phyloP scores from a whole-genome alignment of 2,797 vertebrate genomes.

The Loris lydekkerianus region DNA sequence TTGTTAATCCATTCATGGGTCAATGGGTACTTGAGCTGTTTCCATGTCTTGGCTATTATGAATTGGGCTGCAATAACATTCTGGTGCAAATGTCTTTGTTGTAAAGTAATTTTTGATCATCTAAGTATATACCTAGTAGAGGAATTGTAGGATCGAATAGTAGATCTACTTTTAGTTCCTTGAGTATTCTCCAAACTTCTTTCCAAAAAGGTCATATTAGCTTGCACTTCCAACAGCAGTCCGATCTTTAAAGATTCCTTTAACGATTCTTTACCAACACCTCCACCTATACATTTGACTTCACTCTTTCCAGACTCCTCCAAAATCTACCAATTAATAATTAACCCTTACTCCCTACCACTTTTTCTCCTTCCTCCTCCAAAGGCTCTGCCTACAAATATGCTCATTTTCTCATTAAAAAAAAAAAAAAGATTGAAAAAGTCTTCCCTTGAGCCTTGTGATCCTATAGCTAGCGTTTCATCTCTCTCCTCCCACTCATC shows the following conservation, averaged over 20 bases:
- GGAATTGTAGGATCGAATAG: too few species aligned
- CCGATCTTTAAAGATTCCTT: background rate
- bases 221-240: too few species aligned
- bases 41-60: too few species aligned
- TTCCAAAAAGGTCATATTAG: too few species aligned
- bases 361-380: background rate
- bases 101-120: too few species aligned
- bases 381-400: slow-evolving; percentile 15
- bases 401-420: background rate
- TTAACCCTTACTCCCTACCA: background rate
- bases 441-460: background rate
- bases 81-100: too few species aligned
- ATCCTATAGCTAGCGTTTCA: background rate
- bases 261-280: background rate
- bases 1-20: too few species aligned
- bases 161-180: too few species aligned
- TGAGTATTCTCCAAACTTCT: too few species aligned
- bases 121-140: too few species aligned
- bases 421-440: background rate
- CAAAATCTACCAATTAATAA: slow-evolving; percentile 14
- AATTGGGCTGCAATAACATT: too few species aligned
- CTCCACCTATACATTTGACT: background rate
- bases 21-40: too few species aligned
- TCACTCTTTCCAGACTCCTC: slow-evolving; percentile 38
- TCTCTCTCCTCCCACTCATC: background rate